Evolutionary conservation across 2,113 vertebrate species (phyloP).

Genomic region (Gymnarchus niloticus): DNA sequence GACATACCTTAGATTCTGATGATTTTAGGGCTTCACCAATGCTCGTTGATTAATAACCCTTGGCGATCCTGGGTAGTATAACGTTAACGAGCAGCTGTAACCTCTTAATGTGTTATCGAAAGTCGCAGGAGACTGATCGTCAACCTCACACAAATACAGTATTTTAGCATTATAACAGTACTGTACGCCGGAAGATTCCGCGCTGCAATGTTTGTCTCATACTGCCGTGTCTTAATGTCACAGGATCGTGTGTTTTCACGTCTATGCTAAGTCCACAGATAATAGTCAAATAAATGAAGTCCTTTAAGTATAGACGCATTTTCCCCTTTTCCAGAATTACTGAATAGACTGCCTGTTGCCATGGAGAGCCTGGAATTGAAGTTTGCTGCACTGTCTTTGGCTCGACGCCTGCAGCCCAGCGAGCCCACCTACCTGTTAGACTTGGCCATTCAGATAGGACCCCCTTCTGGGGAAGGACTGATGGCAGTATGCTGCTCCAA

Average conservation of each 20-base stretch:
- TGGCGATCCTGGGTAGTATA: neutral
- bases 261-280: neutral
- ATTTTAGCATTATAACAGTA: neutral
- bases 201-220: neutral
- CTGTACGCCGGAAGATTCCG: neutral
- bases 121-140: neutral
- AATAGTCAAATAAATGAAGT: neutral
- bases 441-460: slow-evolving; percentile 49
- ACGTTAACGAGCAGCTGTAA: neutral
- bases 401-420: slow-evolving; percentile 53
- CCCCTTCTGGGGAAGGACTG: slow-evolving; percentile 34
- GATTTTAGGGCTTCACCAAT: neutral
- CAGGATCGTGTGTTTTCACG: neutral
- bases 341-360: neutral
- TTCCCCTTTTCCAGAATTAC: neutral
- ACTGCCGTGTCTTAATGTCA: neutral
- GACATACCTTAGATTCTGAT: neutral
- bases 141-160: neutral
- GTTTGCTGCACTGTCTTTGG: slow-evolving; percentile 66
- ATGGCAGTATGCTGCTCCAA: slow-evolving; percentile 75
- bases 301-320: neutral
- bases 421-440: slow-evolving; percentile 65
- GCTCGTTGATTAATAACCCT: neutral
- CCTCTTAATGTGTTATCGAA: neutral
- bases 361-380: slow-evolving; percentile 72